Evolutionary conservation across 2,113 vertebrate genomes (phyloP), one percentile per base, ranked within the genome.

Genomic region (Petrocephalus microphthalmus): DNA sequence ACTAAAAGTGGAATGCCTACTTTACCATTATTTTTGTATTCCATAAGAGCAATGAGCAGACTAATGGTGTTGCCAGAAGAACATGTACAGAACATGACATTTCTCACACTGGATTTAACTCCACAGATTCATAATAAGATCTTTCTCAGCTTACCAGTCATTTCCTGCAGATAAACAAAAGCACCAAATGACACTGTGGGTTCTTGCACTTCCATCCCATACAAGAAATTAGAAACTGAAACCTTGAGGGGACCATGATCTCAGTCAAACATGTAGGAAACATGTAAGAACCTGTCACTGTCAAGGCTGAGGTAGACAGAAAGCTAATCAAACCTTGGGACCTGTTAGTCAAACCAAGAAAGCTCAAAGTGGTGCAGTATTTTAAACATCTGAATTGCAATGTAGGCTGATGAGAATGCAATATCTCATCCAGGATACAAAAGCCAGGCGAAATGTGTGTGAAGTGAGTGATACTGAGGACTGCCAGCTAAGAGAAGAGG

Each of bases 391-490:
- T 33, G 11, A 81, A 3, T 84, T 42, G 42, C 42, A 42, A 47
- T 74, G 45, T 13, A n/a, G 47, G 51, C 45, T 74, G 2, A 74
- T 37, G 64, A 52, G 64, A 33, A 47, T 49, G 11, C 13, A 47
- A 22, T n/a, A 25, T 37, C n/a, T 64, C 13, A 51, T 49, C 45
- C 47, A 17, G 25, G 10, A 5, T 37, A 52, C 45, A 74, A 47
- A 25, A 67, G 47, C 5, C n/a, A 51, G 86, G 20, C 19, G 15
- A 45, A n/a, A 29, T 25, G n/a, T 20, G 17, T 74, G 64, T 52
- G 25, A 60, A 22, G 47, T n/a, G 54, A 90, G 87, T 86, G 57
- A 60, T 19, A n/a, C 49, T 88, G 51, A 56, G 25, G 85, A 84
- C n/a, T 51, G 22, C 47, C 60, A 82, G 47, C 71, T 88, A 86